Evolutionary conservation across 2,113 vertebrate species (phyloP).

Genomic region (Athene noctua): DNA sequence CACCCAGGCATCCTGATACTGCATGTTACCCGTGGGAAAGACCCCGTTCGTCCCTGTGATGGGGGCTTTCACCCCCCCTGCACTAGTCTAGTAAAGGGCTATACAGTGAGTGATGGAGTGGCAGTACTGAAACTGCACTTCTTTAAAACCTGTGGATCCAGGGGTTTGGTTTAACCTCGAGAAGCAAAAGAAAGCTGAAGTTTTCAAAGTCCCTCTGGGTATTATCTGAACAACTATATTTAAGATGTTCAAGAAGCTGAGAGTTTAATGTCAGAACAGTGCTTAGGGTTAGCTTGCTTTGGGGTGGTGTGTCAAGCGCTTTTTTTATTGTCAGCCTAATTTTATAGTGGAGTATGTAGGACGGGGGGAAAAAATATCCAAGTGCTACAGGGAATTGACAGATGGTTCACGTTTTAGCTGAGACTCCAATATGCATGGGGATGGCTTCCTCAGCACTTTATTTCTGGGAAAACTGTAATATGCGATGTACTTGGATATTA

Average conservation of each 20-base stretch:
- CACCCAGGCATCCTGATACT: background rate
- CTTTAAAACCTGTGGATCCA: background rate
- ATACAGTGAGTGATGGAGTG: background rate
- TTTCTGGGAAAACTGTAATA: background rate
- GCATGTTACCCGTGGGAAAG: background rate
- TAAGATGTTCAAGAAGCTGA: background rate
- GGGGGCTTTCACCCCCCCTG: background rate
- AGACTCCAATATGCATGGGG: background rate
- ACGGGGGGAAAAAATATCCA: background rate
- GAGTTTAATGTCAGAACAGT: background rate
- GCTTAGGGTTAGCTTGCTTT: background rate
- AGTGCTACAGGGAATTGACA: slow-evolving; percentile 2
- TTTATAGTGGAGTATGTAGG: slow-evolving; percentile 30
- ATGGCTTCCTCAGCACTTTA: slow-evolving; percentile 7
- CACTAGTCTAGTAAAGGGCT: background rate
- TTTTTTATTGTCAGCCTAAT: background rate
- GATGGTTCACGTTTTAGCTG: slow-evolving; percentile 51
- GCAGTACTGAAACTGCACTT: background rate
- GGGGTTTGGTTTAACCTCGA: background rate
- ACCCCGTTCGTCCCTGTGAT: rapidly evolving
- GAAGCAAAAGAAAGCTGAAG: background rate
- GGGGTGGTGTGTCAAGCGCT: background rate
- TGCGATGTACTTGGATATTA: background rate
- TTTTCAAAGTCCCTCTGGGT: background rate
- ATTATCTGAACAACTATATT: background rate